phyloP scores from a whole-genome alignment of 1,140 invertebrate species.

The Diuraphis noxia region DNA sequence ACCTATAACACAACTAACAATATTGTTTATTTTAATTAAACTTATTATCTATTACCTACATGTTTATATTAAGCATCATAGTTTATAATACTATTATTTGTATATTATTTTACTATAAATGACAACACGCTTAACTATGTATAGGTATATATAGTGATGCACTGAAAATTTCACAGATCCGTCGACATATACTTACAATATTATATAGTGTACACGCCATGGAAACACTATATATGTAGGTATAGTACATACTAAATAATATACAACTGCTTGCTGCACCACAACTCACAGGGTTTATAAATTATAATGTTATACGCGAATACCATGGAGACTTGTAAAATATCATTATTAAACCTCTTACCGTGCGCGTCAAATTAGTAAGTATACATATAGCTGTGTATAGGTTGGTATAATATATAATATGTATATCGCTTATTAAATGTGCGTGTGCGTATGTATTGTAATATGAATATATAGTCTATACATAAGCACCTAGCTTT shows the following conservation, averaged over 20 bases:
- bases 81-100: background rate
- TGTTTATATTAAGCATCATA: too few relatives aligned
- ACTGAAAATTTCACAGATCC: background rate
- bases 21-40: background rate
- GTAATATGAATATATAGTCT: background rate
- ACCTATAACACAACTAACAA: background rate
- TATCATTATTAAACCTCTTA: conserved; percentile 7
- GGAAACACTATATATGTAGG: too few relatives aligned
- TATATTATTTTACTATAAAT: background rate
- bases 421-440: background rate
- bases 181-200: background rate
- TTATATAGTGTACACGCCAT: background rate
- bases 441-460: background rate
- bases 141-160: background rate
- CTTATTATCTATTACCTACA: background rate
- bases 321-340: conserved; percentile 28
- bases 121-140: background rate
- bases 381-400: background rate
- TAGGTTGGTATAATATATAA: background rate
- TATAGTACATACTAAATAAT: background rate
- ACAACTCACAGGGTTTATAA: background rate
- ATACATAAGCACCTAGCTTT: background rate
- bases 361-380: background rate
- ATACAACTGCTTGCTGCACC: background rate
- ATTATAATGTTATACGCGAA: background rate